These are phyloP conservation scores for Hartigia nigra DNA, from an alignment of 2,888 invertebrate genomes.

Conservation along the genomic window DNA sequence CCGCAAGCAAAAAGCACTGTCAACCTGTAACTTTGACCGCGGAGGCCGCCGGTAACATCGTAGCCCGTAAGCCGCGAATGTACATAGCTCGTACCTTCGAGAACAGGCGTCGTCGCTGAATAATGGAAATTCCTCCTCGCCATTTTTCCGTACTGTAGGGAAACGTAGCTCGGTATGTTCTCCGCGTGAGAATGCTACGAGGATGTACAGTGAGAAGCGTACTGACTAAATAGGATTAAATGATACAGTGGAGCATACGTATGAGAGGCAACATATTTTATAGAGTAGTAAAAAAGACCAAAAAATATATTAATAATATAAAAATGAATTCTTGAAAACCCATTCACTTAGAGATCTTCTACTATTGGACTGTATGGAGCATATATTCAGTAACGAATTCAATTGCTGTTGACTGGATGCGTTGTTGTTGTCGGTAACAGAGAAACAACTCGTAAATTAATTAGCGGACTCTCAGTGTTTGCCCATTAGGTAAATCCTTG, in stretches of 20 bases:
- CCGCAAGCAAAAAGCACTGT: neutral
- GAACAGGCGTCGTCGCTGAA: neutral
- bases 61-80: neutral
- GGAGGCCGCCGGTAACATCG: neutral
- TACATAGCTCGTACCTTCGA: neutral
- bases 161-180: neutral
- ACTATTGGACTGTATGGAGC: neutral
- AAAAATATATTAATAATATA: neutral
- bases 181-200: neutral
- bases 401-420: neutral
- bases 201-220: neutral
- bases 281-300: neutral
- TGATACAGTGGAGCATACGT: neutral
- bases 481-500: slow-evolving; percentile 43
- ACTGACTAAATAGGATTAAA: neutral
- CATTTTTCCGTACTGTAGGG: neutral
- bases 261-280: neutral
- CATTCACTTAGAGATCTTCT: neutral
- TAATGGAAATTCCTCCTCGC: neutral
- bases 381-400: slow-evolving; percentile 16
- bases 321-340: neutral
- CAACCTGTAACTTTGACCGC: neutral
- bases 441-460: slow-evolving; percentile 53
- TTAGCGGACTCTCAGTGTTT: slow-evolving; percentile 47
- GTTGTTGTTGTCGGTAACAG: slow-evolving; percentile 39